Evolutionary conservation across 2,888 invertebrate species (phyloP).

Genomic region (Dione vanillae): DNA sequence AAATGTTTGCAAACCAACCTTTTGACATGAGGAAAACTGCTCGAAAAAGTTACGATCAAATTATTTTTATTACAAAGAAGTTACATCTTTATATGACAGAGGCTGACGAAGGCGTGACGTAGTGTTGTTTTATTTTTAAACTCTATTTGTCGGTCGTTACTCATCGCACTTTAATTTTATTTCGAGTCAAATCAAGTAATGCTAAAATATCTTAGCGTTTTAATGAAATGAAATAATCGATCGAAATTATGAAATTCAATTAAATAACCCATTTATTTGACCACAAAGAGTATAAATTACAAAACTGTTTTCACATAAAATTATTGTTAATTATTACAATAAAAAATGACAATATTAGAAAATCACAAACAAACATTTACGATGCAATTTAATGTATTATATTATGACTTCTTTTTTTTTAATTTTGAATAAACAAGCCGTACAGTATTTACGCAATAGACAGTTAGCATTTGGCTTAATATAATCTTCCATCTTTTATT

Average conservation of each 20-base stretch:
- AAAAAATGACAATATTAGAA: not conserved
- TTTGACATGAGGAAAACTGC: not conserved
- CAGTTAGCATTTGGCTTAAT: not conserved
- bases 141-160: slow-evolving; percentile 14
- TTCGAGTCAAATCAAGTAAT: slow-evolving; percentile 1
- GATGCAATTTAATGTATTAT: not conserved
- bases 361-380: slow-evolving; percentile 4
- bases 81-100: not conserved
- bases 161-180: not conserved
- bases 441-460: not conserved
- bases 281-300: not conserved
- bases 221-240: not conserved
- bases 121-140: slow-evolving; percentile 5
- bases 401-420: not conserved
- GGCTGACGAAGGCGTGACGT: slow-evolving; percentile 10
- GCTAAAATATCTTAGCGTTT: not conserved
- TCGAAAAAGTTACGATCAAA: not conserved
- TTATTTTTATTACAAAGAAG: slow-evolving; percentile 2
- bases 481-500: slow-evolving; percentile 9
- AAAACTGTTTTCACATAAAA: slow-evolving; percentile 11
- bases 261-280: slow-evolving; percentile 17
- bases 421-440: not conserved
- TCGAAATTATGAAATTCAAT: not conserved
- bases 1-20: not conserved
- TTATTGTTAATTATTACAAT: not conserved